Percentiles rank a stretch among this genome's conserved stretches.
Conservation (phyloP, 2,113 vertebrate genomes). For the Saguinus imperator region DNA sequence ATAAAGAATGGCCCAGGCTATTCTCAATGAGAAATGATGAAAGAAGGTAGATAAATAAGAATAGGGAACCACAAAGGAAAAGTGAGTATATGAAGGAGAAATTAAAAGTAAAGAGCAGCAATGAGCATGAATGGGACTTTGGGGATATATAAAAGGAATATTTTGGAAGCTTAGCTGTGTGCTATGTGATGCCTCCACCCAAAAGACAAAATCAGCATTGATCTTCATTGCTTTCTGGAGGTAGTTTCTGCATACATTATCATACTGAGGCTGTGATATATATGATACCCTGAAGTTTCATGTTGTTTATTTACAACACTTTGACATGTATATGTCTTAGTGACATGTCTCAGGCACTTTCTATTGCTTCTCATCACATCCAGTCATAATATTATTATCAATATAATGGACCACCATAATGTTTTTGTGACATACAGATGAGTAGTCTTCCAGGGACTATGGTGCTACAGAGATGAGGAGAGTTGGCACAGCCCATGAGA, state of each 20-base stretch:
- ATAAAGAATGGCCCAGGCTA: neutral
- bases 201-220: neutral
- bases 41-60: neutral
- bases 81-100: neutral
- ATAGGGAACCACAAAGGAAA: neutral
- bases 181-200: neutral
- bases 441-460: neutral
- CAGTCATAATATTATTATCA: neutral
- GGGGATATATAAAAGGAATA: neutral
- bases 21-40: neutral
- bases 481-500: neutral
- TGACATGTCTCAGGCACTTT: neutral
- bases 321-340: neutral
- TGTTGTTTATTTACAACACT: neutral
- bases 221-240: neutral
- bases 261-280: neutral
- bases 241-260: neutral
- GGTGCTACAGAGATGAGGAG: neutral
- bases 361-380: neutral
- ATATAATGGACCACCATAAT: neutral
- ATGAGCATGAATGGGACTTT: neutral
- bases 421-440: neutral
- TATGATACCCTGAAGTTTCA: neutral
- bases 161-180: neutral
- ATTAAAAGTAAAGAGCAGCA: neutral